Conservation (phyloP, 2,113 vertebrate genomes). For the Caretta caretta region DNA sequence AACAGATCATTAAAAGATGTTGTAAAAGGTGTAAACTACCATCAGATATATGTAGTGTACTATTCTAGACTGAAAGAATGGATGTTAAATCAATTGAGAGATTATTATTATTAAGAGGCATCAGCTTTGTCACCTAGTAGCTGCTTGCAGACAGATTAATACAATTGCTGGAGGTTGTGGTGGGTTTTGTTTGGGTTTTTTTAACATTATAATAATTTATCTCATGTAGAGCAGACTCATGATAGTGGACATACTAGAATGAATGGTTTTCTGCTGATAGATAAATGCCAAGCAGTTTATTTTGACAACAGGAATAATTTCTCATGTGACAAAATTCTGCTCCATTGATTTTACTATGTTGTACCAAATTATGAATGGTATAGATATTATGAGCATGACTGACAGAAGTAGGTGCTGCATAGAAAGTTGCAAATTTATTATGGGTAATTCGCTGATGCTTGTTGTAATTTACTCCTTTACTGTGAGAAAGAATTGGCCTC, state of each 20-base stretch:
- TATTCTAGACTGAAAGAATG: neutral
- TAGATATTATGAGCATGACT: neutral
- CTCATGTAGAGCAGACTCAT: neutral
- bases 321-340: neutral
- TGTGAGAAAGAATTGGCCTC: neutral
- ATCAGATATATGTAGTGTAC: rapidly evolving
- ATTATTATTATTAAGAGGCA: neutral
- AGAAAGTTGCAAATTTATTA: neutral
- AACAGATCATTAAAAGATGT: neutral
- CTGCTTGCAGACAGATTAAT: neutral
- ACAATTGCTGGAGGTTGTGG: neutral
- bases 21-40: neutral
- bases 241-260: rapidly evolving
- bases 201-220: neutral
- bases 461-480: neutral
- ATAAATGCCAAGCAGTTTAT: neutral
- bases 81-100: neutral
- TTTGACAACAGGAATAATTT: neutral
- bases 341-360: rapidly evolving
- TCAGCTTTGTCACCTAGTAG: neutral
- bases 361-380: neutral
- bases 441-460: neutral
- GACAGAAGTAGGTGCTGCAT: neutral
- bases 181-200: neutral
- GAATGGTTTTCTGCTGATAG: rapidly evolving